Base-by-base conservation (phyloP, 2,888 invertebrate genomes). In the Camponotus fellah region DNA sequence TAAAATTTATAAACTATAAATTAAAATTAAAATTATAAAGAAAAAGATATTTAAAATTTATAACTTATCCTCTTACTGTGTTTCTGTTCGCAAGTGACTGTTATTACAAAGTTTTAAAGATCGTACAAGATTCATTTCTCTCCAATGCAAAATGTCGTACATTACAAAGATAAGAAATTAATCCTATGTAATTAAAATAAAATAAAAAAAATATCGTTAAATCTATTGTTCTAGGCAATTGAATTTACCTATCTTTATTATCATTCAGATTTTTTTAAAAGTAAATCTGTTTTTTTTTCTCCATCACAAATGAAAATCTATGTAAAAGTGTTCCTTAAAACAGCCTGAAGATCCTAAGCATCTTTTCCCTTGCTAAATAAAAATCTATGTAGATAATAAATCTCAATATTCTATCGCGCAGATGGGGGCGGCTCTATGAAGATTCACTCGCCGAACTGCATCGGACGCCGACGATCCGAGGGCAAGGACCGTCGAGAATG, bases 401-500 rank as follows among this genome's bases (percentile, higher is more conserved):
- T 79, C 21, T 43, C n/a, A 40, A 21, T 17, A 58, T n/a, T 49
- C 10, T 43, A 43, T 34, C 77, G 56, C 66, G 34, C 14, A 49
- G 77, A 37, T 43, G 32, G 21, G 46, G 60, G 66, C n/a, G 9
- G 66, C 26, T 80, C 49, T 37, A 40, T 40, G 40, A 58, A 69
- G 32, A 66, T 77, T 43, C 58, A 14, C 72, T 60, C 74, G 58
- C 79, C 75, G 60, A 80, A 80, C 75, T 37, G 60, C 79, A 34
- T 37, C 79, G 74, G 43, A 26, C 79, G 74, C 69, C 69, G 34
- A 71, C 79, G 58, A 72, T 46, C 58, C 75, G 79, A 74, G 79
- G 79, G 74, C 79, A 80, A 80, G 69, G 79, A 60, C 82, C 79
- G 83, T 53, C 74, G 83, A 65, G 72, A 66, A 49, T 82, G 83